phyloP scores from a whole-genome alignment of 2,113 vertebrate species.

The Pelmatolapia mariae region DNA sequence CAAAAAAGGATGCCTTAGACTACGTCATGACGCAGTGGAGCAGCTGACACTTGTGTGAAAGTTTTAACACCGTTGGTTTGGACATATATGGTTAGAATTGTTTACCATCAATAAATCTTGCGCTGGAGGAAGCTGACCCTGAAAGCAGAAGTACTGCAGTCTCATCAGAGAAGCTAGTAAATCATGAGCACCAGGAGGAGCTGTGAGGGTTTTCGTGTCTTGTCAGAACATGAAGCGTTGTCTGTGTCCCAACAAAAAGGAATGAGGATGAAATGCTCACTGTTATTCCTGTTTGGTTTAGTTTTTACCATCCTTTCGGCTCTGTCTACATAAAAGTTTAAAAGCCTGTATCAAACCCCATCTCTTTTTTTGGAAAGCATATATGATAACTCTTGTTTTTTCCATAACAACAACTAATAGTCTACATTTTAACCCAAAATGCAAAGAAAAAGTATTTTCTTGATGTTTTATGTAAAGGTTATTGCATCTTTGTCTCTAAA shows the following conservation, averaged over 20 bases:
- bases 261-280: conserved; percentile 5
- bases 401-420: not conserved
- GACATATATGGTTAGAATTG: not conserved
- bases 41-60: not conserved
- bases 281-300: not conserved
- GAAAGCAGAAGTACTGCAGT: conserved; percentile 4
- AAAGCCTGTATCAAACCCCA: not conserved
- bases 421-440: not conserved
- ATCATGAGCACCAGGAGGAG: not conserved
- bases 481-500: not conserved
- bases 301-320: not conserved
- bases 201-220: not conserved
- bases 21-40: not conserved
- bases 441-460: not conserved
- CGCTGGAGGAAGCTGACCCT: not conserved
- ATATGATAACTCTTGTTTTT: not conserved
- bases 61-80: not conserved
- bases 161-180: not conserved
- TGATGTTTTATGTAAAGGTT: not conserved
- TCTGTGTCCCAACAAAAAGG: not conserved
- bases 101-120: not conserved
- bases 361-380: not conserved
- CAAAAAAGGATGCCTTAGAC: not conserved
- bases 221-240: conserved; percentile 50
- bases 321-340: not conserved